phyloP scores from a whole-genome alignment of 2,113 vertebrate genomes.

The Petaurus breviceps region DNA sequence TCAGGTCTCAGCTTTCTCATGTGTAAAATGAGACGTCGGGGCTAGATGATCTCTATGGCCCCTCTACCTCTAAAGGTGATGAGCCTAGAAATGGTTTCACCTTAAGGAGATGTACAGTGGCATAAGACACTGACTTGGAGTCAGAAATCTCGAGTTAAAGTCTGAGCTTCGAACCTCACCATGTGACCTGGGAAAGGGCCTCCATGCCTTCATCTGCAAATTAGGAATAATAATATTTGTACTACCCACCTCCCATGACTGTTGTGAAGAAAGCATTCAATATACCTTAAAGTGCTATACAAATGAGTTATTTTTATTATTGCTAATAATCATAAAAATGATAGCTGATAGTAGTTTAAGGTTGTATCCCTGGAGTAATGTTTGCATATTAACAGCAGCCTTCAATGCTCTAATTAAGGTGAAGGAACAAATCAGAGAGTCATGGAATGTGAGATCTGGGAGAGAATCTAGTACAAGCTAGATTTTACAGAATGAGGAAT shows the following conservation, averaged over 20 bases:
- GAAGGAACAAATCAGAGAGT: not conserved
- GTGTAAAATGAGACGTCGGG: not conserved
- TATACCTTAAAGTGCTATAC: not conserved
- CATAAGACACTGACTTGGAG: not conserved
- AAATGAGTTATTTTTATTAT: not conserved
- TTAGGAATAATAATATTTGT: not conserved
- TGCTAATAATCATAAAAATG: not conserved
- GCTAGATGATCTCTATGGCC: not conserved
- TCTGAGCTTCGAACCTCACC: not conserved
- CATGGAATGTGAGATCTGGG: not conserved
- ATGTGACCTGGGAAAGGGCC: not conserved
- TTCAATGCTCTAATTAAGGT: not conserved
- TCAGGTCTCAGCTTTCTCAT: not conserved
- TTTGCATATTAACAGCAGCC: not conserved
- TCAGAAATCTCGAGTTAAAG: not conserved
- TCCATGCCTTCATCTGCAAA: not conserved
- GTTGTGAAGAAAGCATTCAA: not conserved
- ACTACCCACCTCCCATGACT: not conserved
- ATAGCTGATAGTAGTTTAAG: not conserved
- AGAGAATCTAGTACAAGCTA: not conserved
- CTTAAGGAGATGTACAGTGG: not conserved
- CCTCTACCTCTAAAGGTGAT: not conserved
- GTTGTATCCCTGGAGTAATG: not conserved
- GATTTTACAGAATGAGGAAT: not conserved
- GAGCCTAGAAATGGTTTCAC: not conserved